These are phyloP conservation scores for Calonectris borealis DNA, from an alignment of 2,113 vertebrate genomes.

Conservation along the genomic window DNA sequence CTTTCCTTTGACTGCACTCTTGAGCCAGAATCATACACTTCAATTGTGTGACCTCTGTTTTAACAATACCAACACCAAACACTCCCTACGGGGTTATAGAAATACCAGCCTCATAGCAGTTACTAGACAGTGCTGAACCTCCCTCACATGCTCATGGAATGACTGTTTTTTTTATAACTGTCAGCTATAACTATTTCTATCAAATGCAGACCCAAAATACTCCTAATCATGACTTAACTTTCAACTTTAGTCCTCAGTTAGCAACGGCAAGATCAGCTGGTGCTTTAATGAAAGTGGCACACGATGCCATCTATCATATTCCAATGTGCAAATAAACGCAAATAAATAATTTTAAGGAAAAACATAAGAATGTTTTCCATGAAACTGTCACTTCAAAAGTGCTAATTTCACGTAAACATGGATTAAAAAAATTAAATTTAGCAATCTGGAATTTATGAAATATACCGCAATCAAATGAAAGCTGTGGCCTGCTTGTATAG, in stretches of 20 bases:
- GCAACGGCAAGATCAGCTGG: constrained; percentile 12
- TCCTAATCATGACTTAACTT: background rate
- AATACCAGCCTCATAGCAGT: background rate
- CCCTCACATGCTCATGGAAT: background rate
- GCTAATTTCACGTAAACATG: constrained; percentile 51
- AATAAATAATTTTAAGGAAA: constrained; percentile 12
- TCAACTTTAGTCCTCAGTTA: constrained; percentile 12
- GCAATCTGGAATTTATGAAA: background rate
- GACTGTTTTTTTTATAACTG: background rate
- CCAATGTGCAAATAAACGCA: constrained; percentile 46
- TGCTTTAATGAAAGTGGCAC: constrained; percentile 7
- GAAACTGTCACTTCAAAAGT: constrained; percentile 25
- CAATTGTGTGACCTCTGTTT: background rate
- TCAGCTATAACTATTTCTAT: background rate
- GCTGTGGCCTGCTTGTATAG: background rate
- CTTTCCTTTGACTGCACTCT: background rate
- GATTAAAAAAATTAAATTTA: constrained; percentile 13
- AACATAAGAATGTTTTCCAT: background rate
- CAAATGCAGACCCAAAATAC: background rate
- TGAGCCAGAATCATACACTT: background rate
- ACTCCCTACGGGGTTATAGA: background rate
- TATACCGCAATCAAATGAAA: background rate
- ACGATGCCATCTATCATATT: constrained; percentile 10
- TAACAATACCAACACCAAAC: background rate
- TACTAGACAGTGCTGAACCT: background rate